phyloP scores from a whole-genome alignment of 2,797 vertebrate genomes.

The Mormyrus hasselquistii region DNA sequence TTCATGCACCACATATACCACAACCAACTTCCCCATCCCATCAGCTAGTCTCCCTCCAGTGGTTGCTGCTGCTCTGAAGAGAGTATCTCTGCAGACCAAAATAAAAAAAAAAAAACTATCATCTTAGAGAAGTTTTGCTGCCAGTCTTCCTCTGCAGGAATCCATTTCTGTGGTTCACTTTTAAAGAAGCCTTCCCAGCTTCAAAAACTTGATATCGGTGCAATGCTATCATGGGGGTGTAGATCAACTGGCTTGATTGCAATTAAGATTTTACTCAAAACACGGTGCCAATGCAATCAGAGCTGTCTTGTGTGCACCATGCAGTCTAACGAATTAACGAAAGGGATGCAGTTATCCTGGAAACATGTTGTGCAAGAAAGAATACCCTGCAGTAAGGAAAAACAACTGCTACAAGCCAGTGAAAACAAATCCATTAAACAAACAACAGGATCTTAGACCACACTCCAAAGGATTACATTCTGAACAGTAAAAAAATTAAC shows the following conservation, averaged over 20 bases:
- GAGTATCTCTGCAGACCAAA: background rate
- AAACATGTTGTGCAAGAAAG: background rate
- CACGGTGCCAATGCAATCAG: background rate
- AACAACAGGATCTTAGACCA: background rate
- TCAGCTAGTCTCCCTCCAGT: background rate
- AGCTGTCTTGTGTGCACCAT: background rate
- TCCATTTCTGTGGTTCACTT: background rate
- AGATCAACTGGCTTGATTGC: background rate
- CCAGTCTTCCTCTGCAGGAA: background rate
- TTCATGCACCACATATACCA: background rate
- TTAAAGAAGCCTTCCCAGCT: background rate
- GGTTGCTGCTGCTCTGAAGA: background rate
- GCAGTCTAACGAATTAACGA: background rate
- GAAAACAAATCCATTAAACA: slow-evolving; percentile 1
- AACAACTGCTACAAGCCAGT: background rate
- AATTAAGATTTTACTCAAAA: background rate
- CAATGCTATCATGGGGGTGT: background rate
- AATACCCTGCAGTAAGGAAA: background rate
- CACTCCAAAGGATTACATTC: background rate
- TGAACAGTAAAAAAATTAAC: background rate
- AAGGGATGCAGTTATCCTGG: background rate
- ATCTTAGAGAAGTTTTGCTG: background rate
- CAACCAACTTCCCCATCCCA: background rate
- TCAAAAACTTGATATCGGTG: background rate
- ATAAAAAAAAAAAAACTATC: background rate